Percentiles rank a stretch among this genome's conserved stretches.
phyloP scores from a whole-genome alignment of 2,888 invertebrate species.

The Adelphocoris suturalis region DNA sequence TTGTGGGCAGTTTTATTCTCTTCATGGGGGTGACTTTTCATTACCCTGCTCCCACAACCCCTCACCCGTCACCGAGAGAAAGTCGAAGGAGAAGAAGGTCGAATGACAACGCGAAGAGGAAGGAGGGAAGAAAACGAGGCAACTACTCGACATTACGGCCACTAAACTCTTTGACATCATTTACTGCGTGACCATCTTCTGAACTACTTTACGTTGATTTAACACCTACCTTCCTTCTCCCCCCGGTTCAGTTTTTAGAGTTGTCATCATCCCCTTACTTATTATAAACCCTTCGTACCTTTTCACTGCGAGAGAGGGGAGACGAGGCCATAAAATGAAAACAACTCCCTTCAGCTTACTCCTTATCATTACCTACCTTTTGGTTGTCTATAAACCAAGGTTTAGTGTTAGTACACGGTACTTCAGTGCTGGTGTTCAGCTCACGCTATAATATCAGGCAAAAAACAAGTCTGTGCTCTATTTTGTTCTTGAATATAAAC shows the following conservation, averaged over 20 bases:
- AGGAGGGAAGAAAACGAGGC: conserved; percentile 36
- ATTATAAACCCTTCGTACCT: not conserved
- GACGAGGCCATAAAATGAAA: conserved; percentile 8
- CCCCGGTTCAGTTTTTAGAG: not conserved
- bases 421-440: too few species aligned
- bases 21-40: conserved; percentile 75
- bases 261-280: conserved; percentile 35
- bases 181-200: conserved; percentile 74
- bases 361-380: not conserved
- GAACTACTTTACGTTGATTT: conserved; percentile 74
- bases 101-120: not conserved
- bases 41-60: conserved; percentile 73
- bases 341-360: not conserved
- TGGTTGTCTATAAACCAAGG: not conserved
- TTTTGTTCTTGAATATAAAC: too few species aligned
- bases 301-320: not conserved
- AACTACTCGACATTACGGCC: conserved; percentile 71
- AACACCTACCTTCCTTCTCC: conserved; percentile 66
- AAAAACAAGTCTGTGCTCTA: too few species aligned
- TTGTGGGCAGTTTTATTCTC: conserved; percentile 74
- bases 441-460: too few species aligned
- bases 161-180: conserved; percentile 75
- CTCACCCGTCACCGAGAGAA: conserved; percentile 19
- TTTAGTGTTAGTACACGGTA: not conserved
- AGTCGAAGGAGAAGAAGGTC: not conserved